These are phyloP conservation scores for Adelosebastes latens DNA, from an alignment of 2,797 vertebrate genomes.

Conservation along the genomic window DNA sequence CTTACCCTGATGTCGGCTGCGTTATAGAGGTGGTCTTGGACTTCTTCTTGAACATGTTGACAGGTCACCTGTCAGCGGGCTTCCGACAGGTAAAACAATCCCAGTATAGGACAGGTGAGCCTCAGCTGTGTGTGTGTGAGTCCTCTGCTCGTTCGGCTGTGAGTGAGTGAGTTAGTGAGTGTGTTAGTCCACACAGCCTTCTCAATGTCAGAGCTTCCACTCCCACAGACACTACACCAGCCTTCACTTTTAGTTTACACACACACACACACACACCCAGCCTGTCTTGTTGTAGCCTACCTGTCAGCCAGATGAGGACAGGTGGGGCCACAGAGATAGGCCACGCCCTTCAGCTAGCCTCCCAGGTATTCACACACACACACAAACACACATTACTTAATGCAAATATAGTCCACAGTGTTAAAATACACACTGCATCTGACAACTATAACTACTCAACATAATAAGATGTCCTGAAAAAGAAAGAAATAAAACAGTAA, in stretches of 20 bases:
- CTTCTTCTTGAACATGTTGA: constrained; percentile 77
- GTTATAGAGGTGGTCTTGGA: constrained; percentile 58
- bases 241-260: not conserved
- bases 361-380: not conserved
- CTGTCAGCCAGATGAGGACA: constrained; percentile 4
- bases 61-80: constrained; percentile 55
- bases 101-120: constrained; percentile 16
- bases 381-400: no score
- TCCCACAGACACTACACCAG: not conserved
- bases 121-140: constrained; percentile 10
- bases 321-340: not conserved
- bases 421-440: not conserved
- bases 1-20: constrained; percentile 55
- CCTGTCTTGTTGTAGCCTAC: not conserved
- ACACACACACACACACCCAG: not conserved
- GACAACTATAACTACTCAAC: not conserved
- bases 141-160: not conserved
- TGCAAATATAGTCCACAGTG: no score
- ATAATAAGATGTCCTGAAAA: not conserved
- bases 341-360: not conserved
- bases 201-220: not conserved
- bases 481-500: no score
- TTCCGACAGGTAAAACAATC: constrained; percentile 11
- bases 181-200: constrained; percentile 26
- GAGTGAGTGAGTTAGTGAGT: not conserved